A percentile compares a stretch with the other conserved stretches of the same genome.
These are phyloP conservation scores for Wasmannia auropunctata DNA, from an alignment of 1,140 invertebrate genomes.

Conservation along the genomic window DNA sequence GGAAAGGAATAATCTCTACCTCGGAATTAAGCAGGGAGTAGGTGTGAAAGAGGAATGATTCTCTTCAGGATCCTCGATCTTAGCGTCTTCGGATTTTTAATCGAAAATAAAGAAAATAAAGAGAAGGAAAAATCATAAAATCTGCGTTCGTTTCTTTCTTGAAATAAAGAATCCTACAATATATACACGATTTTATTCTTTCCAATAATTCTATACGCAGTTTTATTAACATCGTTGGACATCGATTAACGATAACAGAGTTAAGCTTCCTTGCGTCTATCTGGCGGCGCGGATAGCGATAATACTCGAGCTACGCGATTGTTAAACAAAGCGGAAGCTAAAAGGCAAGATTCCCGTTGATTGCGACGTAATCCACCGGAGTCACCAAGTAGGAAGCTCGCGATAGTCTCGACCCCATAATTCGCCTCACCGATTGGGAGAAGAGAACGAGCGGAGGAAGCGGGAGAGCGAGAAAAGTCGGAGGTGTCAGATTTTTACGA, in stretches of 20 bases:
- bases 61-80: not conserved
- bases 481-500: constrained; percentile 78
- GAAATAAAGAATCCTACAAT: not conserved
- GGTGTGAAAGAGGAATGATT: not conserved
- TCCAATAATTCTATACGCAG: not conserved
- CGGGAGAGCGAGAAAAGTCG: constrained; percentile 27
- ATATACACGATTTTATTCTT: not conserved
- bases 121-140: not conserved
- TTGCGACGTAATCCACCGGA: constrained; percentile 29
- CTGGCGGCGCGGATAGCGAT: not conserved
- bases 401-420: constrained; percentile 17
- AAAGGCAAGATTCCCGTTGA: constrained; percentile 6
- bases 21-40: not conserved
- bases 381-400: constrained; percentile 2
- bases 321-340: constrained; percentile 8
- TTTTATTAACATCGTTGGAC: not conserved
- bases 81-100: not conserved
- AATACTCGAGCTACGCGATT: not conserved
- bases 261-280: not conserved
- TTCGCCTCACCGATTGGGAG: not conserved
- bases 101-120: not conserved
- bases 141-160: not conserved
- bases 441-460: not conserved
- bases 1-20: not conserved
- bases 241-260: not conserved